These are phyloP conservation scores for Eretmocerus hayati DNA, from an alignment of 2,888 invertebrate genomes.

Conservation along the genomic window DNA sequence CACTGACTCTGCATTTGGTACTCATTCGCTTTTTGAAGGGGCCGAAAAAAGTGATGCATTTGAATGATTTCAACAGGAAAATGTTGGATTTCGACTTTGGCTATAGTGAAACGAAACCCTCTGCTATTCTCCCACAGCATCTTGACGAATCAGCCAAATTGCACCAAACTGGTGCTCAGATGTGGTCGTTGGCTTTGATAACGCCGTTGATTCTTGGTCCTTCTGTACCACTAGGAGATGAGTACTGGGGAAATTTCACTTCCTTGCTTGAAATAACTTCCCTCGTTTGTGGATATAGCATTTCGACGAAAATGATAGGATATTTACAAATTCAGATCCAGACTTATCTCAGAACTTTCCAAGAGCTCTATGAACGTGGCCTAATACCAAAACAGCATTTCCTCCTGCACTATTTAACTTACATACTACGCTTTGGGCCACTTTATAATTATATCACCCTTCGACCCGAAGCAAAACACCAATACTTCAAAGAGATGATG, in stretches of 20 bases:
- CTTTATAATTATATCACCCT: slow-evolving; percentile 9
- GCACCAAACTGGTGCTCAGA: slow-evolving; percentile 8
- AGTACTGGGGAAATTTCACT: slow-evolving; percentile 5
- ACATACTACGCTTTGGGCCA: slow-evolving; percentile 3
- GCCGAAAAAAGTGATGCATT: background rate
- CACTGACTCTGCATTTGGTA: background rate
- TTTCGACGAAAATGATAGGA: background rate
- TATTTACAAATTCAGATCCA: slow-evolving; percentile 4
- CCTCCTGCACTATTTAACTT: background rate
- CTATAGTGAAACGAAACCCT: slow-evolving; percentile 5
- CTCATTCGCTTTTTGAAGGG: background rate
- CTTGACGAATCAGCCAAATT: background rate
- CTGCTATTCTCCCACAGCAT: slow-evolving; percentile 2
- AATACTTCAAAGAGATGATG: slow-evolving; percentile 7
- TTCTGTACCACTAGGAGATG: background rate
- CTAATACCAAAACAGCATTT: slow-evolving; percentile 1
- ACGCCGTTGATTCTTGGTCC: slow-evolving; percentile 5
- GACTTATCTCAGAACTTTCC: background rate
- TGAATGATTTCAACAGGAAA: slow-evolving; percentile 2
- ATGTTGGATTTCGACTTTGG: slow-evolving; percentile 6
- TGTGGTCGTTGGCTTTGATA: slow-evolving; percentile 1
- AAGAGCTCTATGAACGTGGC: background rate
- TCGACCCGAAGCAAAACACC: slow-evolving; percentile 9
- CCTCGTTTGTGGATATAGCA: slow-evolving; percentile 1
- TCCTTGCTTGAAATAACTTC: slow-evolving; percentile 2